Conservation (phyloP, 92 coral and sea anemone genomes). For the Actinernus sp. region DNA sequence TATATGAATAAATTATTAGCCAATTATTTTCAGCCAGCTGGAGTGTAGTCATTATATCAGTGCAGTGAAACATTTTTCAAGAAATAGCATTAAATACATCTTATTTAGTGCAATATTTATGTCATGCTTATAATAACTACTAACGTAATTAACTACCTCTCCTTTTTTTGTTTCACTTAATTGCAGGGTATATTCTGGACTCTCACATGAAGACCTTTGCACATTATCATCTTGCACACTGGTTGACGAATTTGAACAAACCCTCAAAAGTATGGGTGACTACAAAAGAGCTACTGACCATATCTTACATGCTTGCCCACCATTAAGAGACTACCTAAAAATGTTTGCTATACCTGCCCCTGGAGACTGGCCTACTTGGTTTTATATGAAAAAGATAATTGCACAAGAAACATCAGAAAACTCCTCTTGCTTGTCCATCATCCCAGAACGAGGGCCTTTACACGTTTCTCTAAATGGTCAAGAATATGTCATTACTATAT, state of each 20-base stretch:
- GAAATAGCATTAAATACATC: no score
- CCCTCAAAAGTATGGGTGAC: conserved; percentile 24
- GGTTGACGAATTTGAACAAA: conserved; percentile 23
- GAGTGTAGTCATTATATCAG: no score
- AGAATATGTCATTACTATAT: conserved; percentile 1
- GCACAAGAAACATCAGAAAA: conserved; percentile 10
- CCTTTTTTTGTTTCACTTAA: no score
- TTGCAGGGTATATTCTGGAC: conserved; percentile 25
- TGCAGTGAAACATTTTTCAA: no score
- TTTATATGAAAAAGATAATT: conserved; percentile 22
- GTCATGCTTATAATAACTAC: no score
- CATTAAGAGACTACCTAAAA: conserved; percentile 9
- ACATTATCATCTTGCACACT: conserved; percentile 21
- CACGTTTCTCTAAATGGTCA: conserved; percentile 22
- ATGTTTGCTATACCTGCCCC: conserved; percentile 21
- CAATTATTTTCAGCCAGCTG: no score
- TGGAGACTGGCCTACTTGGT: conserved; percentile 60
- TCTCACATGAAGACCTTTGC: conserved; percentile 13
- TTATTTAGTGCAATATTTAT: no score
- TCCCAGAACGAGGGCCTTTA: conserved; percentile 50
- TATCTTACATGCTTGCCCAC: conserved; percentile 1
- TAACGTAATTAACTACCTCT: no score
- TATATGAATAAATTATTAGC: no score
- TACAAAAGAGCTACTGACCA: conserved; percentile 18
- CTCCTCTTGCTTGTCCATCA: background rate